Evolutionary conservation across 1,140 invertebrate species (phyloP).

Genomic region (Eumeta japonica): DNA sequence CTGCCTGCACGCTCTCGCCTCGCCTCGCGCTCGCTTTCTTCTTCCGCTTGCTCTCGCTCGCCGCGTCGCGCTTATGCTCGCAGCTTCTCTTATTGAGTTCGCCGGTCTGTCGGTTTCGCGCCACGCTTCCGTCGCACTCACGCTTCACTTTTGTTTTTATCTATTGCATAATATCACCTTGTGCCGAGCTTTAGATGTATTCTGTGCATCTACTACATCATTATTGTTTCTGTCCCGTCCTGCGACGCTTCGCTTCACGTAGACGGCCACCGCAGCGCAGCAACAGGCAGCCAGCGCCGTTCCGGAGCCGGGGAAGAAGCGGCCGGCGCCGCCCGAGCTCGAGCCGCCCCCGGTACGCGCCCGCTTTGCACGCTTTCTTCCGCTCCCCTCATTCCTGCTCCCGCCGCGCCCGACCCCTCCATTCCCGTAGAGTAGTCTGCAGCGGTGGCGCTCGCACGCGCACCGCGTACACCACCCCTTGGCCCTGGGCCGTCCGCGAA

Average conservation of each 20-base stretch:
- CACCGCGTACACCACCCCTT: constrained; percentile 20
- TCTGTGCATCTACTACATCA: constrained; percentile 58
- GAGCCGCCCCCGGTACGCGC: constrained; percentile 49
- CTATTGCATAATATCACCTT: constrained; percentile 55
- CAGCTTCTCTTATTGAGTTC: constrained; percentile 50
- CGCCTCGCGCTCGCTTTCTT: constrained; percentile 51
- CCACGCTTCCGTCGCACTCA: constrained; percentile 57
- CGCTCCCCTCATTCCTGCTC: constrained; percentile 28
- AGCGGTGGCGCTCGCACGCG: constrained; percentile 25
- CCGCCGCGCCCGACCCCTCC: constrained; percentile 26
- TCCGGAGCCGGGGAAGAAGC: constrained; percentile 50
- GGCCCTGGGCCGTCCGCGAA: constrained; percentile 1
- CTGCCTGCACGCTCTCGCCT: constrained; percentile 58
- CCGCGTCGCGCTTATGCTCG: constrained; percentile 53
- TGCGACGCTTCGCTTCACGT: constrained; percentile 58
- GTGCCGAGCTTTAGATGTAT: constrained; percentile 57
- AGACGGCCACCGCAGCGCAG: constrained; percentile 51
- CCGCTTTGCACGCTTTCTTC: constrained; percentile 45
- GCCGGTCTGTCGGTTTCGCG: constrained; percentile 37
- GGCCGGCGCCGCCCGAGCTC: constrained; percentile 49
- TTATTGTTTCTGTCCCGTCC: constrained; percentile 58
- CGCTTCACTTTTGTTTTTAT: constrained; percentile 55
- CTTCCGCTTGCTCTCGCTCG: constrained; percentile 51
- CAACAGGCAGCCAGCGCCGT: constrained; percentile 45
- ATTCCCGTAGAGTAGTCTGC: constrained; percentile 20